Conservation (phyloP, 2,113 vertebrate genomes). For the Gymnobelideus leadbeateri region DNA sequence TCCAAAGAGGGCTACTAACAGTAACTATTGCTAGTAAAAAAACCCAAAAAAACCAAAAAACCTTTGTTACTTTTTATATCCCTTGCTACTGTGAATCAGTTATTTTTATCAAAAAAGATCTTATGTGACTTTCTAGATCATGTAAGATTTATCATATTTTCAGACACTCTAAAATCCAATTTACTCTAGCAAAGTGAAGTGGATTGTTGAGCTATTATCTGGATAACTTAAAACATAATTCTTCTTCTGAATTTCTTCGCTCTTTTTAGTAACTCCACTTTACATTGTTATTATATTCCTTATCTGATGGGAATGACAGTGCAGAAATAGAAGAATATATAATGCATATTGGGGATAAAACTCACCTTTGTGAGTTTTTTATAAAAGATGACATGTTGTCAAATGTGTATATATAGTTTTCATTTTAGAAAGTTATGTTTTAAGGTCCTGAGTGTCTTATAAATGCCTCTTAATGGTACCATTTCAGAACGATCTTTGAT, state of each 20-base stretch:
- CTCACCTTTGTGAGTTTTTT: neutral
- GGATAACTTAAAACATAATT: constrained; percentile 36
- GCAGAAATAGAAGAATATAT: neutral
- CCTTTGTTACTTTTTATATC: neutral
- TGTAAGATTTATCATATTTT: constrained; percentile 26
- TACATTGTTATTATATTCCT: neutral
- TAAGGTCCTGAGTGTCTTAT: neutral
- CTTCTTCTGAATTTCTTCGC: constrained; percentile 37
- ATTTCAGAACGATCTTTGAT: neutral
- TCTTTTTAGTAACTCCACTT: neutral
- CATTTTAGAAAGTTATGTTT: neutral
- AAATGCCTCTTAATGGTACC: neutral
- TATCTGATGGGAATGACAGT: neutral
- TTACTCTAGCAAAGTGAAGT: constrained; percentile 47
- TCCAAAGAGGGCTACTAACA: constrained; percentile 26
- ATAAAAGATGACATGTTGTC: constrained; percentile 6
- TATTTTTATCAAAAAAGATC: constrained; percentile 46
- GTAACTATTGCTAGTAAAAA: constrained; percentile 5
- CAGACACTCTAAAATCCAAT: constrained; percentile 31
- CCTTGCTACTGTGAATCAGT: constrained; percentile 9
- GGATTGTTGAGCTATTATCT: constrained; percentile 7
- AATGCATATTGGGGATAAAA: neutral
- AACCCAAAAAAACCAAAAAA: neutral
- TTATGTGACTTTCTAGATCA: constrained; percentile 9
- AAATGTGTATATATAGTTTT: neutral